These are phyloP conservation scores for Magallana ariakensis DNA, from an alignment of 1,140 invertebrate species.

Conservation along the genomic window DNA sequence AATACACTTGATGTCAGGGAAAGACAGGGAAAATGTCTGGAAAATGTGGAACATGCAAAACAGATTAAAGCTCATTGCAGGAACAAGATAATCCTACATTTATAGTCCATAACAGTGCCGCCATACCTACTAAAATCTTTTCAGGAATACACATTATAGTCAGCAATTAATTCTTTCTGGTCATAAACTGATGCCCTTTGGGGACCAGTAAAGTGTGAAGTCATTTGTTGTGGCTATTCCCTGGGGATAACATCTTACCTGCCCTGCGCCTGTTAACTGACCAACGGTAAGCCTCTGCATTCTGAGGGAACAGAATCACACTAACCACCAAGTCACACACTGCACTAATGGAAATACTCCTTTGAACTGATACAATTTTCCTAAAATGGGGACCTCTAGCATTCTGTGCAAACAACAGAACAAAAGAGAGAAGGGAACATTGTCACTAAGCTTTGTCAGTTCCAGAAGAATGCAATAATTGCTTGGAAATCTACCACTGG, in stretches of 20 bases:
- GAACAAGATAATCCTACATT: background rate
- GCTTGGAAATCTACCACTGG: conserved; percentile 9
- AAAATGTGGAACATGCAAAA: conserved; percentile 21
- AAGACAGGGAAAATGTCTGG: background rate
- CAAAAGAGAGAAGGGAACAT: background rate
- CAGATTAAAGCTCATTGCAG: background rate
- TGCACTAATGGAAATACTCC: background rate
- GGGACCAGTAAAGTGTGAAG: conserved; percentile 18
- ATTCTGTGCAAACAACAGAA: conserved; percentile 5
- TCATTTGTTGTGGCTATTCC: conserved; percentile 22
- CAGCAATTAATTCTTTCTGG: conserved; percentile 28
- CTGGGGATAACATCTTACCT: conserved; percentile 13
- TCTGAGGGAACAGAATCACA: background rate
- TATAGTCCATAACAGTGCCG: background rate
- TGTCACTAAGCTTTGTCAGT: conserved; percentile 14
- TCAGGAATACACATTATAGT: conserved; percentile 15
- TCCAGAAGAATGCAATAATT: conserved; percentile 16
- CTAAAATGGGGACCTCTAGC: background rate
- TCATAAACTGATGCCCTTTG: conserved; percentile 22
- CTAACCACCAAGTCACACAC: background rate
- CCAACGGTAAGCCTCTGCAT: conserved; percentile 22
- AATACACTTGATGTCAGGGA: background rate
- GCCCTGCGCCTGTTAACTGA: conserved; percentile 10
- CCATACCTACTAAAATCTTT: background rate
- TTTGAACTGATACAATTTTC: conserved; percentile 11